These are phyloP conservation scores for Tiphia femorata DNA, from an alignment of 2,888 invertebrate genomes.

Conservation along the genomic window DNA sequence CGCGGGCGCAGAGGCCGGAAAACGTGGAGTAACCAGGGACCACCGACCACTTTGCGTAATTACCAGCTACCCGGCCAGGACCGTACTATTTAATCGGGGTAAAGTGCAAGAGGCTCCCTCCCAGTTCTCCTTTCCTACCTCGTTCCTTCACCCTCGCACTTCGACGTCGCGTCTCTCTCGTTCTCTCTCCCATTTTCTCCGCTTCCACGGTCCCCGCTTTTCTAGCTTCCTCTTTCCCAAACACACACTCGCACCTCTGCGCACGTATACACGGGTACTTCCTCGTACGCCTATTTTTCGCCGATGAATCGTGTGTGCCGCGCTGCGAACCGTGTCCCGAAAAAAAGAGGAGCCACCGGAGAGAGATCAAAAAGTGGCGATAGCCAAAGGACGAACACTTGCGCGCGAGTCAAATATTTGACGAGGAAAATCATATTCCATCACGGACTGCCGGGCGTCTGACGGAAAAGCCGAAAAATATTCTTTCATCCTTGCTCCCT, in stretches of 20 bases:
- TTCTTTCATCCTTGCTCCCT: no score
- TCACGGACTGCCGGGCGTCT: conserved; percentile 30
- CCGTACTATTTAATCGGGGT: conserved; percentile 54
- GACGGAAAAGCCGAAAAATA: no score
- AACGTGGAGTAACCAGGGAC: conserved; percentile 55
- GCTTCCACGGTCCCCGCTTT: not conserved
- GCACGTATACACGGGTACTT: not conserved
- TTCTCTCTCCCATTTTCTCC: conserved; percentile 12
- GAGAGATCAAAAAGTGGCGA: no score
- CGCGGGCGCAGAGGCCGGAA: conserved; percentile 41
- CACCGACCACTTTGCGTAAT: conserved; percentile 59
- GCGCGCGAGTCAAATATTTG: conserved; percentile 42
- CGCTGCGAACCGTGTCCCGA: no score
- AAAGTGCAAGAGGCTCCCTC: conserved; percentile 49
- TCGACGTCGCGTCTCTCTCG: conserved; percentile 7
- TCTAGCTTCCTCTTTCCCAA: no score
- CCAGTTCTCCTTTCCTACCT: conserved; percentile 19
- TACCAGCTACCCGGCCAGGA: conserved; percentile 51
- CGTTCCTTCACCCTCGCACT: conserved; percentile 1
- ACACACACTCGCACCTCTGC: no score
- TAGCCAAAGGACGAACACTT: no score
- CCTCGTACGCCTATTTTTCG: not conserved
- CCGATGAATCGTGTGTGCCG: conserved; percentile 21
- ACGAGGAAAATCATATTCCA: conserved; percentile 44
- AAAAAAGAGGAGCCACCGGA: no score